Conservation (phyloP, 2,113 vertebrate genomes). For the Brachypodius melanocephalos region DNA sequence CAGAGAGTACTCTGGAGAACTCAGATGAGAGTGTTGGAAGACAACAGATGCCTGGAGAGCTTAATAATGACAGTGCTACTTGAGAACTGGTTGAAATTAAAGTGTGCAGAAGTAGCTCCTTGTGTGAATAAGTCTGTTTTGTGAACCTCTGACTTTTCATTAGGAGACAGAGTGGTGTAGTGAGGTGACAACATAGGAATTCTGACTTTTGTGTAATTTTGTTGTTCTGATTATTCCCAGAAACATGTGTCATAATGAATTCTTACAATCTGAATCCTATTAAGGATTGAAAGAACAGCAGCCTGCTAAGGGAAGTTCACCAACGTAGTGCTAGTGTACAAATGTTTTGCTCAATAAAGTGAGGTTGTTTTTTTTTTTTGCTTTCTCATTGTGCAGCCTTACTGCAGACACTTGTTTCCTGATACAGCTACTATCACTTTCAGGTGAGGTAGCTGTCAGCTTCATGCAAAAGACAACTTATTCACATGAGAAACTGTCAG, state of each 20-base stretch:
- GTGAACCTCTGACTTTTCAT: not conserved
- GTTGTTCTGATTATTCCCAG: not conserved
- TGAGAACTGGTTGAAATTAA: not conserved
- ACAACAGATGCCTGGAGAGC: not conserved
- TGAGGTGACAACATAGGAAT: not conserved
- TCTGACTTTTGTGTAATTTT: not conserved
- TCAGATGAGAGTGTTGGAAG: not conserved
- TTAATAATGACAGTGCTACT: not conserved
- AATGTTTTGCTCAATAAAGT: not conserved
- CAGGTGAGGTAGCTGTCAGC: not conserved
- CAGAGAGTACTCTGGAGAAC: not conserved
- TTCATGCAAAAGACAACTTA: not conserved
- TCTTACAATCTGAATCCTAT: not conserved
- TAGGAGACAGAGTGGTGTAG: not conserved
- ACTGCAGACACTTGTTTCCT: not conserved
- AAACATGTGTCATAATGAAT: not conserved
- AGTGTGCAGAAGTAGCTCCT: not conserved
- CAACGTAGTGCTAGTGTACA: fast-evolving
- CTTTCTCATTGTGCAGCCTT: not conserved
- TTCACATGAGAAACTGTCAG: not conserved
- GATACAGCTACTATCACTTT: not conserved
- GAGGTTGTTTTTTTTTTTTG: not conserved
- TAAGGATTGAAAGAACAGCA: not conserved
- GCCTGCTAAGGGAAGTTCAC: not conserved
- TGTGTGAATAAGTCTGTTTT: not conserved